A percentile compares a stretch with the other conserved stretches of the same genome.
These are phyloP conservation scores for Pseudomyrmex flavicornis DNA, from an alignment of 1,140 invertebrate genomes.

Conservation along the genomic window DNA sequence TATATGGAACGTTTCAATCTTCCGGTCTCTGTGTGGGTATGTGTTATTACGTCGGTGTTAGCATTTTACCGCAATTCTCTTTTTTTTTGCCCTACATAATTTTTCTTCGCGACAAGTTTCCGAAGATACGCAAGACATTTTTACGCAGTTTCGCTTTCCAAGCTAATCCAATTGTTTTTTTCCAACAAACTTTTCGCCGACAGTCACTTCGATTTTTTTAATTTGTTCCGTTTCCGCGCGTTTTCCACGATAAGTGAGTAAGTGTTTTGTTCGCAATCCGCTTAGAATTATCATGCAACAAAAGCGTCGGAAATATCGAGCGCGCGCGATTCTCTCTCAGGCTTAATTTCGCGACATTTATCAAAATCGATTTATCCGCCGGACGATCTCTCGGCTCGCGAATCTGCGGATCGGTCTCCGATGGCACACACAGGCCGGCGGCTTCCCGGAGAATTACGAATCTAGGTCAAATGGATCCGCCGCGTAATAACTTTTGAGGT, in stretches of 20 bases:
- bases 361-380: conserved; percentile 53
- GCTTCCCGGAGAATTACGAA: conserved; percentile 37
- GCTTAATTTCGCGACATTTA: conserved; percentile 51
- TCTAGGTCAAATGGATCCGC: conserved; percentile 58
- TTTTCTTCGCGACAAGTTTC: not conserved
- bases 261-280: conserved; percentile 37
- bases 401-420: conserved; percentile 17
- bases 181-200: conserved; percentile 6
- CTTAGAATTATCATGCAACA: conserved; percentile 44
- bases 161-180: conserved; percentile 31
- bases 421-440: conserved; percentile 14
- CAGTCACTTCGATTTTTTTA: conserved; percentile 32
- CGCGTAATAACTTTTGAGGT: conserved; percentile 59
- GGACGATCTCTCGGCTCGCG: conserved; percentile 21
- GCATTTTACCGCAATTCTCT: not conserved
- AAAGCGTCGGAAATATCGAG: conserved; percentile 44
- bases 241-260: conserved; percentile 17
- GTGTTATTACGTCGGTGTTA: not conserved
- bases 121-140: conserved; percentile 17
- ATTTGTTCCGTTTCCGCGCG: conserved; percentile 20
- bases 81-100: not conserved
- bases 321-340: not conserved
- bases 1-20: conserved; percentile 1
- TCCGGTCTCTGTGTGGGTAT: not conserved
- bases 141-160: conserved; percentile 19